Percentiles rank a stretch among this genome's conserved stretches.
phyloP scores from a whole-genome alignment of 2,113 vertebrate species.

The Nyctereutes procyonoides region DNA sequence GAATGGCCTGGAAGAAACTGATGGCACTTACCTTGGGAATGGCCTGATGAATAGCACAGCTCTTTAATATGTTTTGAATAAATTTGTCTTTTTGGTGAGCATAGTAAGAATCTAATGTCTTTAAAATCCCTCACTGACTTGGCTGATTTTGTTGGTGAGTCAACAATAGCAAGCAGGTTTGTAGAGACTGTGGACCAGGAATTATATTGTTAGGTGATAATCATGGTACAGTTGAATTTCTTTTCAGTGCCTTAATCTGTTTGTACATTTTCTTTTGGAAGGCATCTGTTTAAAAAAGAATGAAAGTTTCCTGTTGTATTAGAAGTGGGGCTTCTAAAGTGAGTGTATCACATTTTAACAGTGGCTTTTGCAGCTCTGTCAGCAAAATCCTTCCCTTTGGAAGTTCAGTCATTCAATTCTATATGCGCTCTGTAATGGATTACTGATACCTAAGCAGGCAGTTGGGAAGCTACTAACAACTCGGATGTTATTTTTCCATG shows the following conservation, averaged over 20 bases:
- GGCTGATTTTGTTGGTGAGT: neutral
- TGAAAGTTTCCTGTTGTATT: neutral
- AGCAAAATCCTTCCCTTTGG: neutral
- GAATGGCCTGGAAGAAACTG: neutral
- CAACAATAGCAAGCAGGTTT: neutral
- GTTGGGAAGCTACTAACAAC: neutral
- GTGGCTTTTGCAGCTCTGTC: neutral
- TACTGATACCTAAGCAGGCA: neutral
- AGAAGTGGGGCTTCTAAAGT: neutral
- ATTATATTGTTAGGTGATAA: neutral
- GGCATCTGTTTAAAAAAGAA: neutral
- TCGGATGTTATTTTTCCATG: neutral
- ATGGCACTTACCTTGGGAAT: neutral
- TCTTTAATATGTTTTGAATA: slow-evolving; percentile 22
- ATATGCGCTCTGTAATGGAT: neutral
- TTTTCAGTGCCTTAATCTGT: neutral
- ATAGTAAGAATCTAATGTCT: neutral
- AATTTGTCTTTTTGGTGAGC: neutral
- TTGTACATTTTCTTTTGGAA: slow-evolving; percentile 18
- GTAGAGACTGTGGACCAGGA: neutral
- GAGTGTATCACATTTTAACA: neutral
- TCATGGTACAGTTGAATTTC: neutral
- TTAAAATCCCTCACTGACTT: neutral
- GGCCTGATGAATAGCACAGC: neutral
- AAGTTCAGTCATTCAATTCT: neutral